Evolutionary conservation across 1,140 invertebrate genomes (phyloP).

Genomic region (Drosophila pseudoobscura): DNA sequence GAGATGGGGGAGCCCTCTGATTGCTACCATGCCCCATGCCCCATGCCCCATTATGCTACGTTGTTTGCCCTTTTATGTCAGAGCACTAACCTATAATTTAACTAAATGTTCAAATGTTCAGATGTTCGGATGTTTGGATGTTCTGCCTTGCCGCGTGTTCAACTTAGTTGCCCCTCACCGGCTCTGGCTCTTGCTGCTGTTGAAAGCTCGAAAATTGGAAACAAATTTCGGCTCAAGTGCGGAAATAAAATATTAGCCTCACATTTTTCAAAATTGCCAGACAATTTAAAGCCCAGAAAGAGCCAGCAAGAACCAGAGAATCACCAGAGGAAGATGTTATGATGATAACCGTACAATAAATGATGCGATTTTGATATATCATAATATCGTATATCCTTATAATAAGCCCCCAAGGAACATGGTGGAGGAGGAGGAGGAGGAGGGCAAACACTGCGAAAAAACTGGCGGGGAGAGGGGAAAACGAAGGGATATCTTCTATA

Average conservation of each 20-base stretch:
- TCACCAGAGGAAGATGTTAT: slow-evolving; percentile 6
- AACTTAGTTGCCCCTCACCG: slow-evolving; percentile 6
- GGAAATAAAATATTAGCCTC: slow-evolving; percentile 77
- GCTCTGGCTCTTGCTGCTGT: slow-evolving; percentile 18
- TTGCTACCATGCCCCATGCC: slow-evolving; percentile 67
- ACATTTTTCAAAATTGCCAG: slow-evolving; percentile 60
- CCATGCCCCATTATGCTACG: slow-evolving; percentile 66
- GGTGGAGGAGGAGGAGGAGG: not conserved
- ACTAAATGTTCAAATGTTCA: slow-evolving; percentile 78
- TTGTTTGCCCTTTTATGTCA: slow-evolving; percentile 82
- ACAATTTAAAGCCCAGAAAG: slow-evolving; percentile 46
- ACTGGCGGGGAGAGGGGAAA: not conserved
- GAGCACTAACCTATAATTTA: slow-evolving; percentile 78
- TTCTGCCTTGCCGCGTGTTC: slow-evolving; percentile 35
- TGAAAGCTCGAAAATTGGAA: slow-evolving; percentile 74
- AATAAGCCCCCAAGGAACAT: slow-evolving; percentile 16
- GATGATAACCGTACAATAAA: slow-evolving; percentile 12
- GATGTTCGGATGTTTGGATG: not conserved
- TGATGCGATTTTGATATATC: slow-evolving; percentile 43
- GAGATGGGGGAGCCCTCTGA: slow-evolving; percentile 41
- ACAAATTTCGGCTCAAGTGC: slow-evolving; percentile 70
- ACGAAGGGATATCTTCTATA: no score
- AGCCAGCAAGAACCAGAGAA: no score
- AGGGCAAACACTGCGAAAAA: slow-evolving; percentile 19
- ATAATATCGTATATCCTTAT: slow-evolving; percentile 9